Conservation (phyloP, 1,140 invertebrate species). For the Medauroidea extradentata region DNA sequence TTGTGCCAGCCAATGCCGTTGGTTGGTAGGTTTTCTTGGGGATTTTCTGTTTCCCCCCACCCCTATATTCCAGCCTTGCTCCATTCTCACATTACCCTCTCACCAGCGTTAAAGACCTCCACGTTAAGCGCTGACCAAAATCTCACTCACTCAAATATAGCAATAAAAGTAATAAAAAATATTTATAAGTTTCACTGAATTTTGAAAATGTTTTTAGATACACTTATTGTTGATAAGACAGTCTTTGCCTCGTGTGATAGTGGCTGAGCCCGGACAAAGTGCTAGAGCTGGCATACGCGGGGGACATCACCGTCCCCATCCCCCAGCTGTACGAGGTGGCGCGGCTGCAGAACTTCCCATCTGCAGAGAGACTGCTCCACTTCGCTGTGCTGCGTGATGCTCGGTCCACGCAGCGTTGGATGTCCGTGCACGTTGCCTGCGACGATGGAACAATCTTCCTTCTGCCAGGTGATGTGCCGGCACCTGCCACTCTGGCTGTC, state of each 20-base stretch:
- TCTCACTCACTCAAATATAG: too few species aligned
- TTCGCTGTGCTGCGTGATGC: conserved; percentile 1
- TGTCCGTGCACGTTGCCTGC: conserved; percentile 40
- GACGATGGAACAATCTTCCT: conserved; percentile 40
- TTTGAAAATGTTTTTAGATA: too few species aligned
- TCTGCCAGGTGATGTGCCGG: conserved; percentile 45
- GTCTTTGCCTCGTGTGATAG: too few species aligned
- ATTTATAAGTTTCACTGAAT: not conserved
- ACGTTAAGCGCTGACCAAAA: too few species aligned
- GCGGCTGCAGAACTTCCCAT: conserved; percentile 42
- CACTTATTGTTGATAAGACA: too few species aligned
- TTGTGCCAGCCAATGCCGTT: too few species aligned
- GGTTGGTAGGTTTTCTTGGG: too few species aligned
- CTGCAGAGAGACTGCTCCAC: conserved; percentile 32
- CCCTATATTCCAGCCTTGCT: too few species aligned
- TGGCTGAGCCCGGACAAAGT: conserved; percentile 47
- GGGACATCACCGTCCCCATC: conserved; percentile 43
- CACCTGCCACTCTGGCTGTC: too few species aligned
- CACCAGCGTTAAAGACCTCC: too few species aligned
- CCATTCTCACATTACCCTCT: too few species aligned
- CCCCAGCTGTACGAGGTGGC: conserved; percentile 55
- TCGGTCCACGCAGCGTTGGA: conserved; percentile 33
- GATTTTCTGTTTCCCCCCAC: too few species aligned
- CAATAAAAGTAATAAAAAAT: not conserved
- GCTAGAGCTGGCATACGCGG: conserved; percentile 27